These are phyloP conservation scores for Lycopodina hypogea DNA, from an alignment of 37 sponge, comb jelly and placozoan genomes.

Conservation along the genomic window DNA sequence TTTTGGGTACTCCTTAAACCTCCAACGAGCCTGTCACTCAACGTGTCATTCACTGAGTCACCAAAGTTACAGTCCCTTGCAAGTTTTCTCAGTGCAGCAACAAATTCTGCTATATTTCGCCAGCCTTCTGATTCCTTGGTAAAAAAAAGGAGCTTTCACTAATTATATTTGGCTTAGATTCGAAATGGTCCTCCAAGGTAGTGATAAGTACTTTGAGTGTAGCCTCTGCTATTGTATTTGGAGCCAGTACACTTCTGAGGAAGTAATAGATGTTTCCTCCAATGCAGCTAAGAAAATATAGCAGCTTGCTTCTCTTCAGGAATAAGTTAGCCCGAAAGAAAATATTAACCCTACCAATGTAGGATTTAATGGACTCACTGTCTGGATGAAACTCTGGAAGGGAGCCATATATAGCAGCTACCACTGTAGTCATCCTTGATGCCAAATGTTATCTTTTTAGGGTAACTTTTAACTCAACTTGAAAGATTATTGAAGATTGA, in stretches of 20 bases:
- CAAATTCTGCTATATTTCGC: conserved; percentile 15
- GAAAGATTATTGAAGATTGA: no score
- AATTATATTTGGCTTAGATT: conserved; percentile 18
- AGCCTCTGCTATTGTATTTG: not conserved
- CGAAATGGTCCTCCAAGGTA: conserved; percentile 13
- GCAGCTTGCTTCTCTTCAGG: not conserved
- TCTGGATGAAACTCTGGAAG: conserved; percentile 18
- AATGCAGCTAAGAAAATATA: conserved; percentile 17
- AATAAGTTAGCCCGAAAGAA: conserved; percentile 18
- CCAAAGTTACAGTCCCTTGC: conserved; percentile 8
- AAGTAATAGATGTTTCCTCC: conserved; percentile 18
- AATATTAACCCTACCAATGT: no score
- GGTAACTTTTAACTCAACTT: no score
- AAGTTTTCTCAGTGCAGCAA: conserved; percentile 1
- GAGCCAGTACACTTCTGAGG: conserved; percentile 18
- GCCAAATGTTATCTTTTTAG: no score
- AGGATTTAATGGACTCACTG: conserved; percentile 17
- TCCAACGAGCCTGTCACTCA: conserved; percentile 10
- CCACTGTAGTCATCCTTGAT: not conserved
- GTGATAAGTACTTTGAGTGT: not conserved
- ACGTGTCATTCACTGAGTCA: not conserved
- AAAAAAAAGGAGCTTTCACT: conserved; percentile 19
- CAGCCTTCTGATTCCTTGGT: not conserved
- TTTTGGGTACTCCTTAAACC: conserved; percentile 1
- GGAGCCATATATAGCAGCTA: not conserved